Evolutionary conservation across 2,888 invertebrate species (phyloP).

Genomic region (Stenolophus ochropezus): DNA sequence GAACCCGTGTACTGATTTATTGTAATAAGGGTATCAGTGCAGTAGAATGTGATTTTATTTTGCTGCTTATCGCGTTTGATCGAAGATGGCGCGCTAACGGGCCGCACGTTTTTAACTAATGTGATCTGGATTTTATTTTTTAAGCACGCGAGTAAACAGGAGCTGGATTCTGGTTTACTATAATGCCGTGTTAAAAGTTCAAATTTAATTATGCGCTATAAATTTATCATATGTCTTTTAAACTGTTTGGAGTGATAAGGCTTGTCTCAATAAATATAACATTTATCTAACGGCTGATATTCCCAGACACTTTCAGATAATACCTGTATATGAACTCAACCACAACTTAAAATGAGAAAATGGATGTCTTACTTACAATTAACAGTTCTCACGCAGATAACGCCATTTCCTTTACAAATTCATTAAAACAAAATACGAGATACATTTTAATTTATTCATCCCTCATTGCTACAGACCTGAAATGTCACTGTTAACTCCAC

Average conservation of each 20-base stretch:
- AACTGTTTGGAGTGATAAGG: neutral
- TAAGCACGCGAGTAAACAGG: neutral
- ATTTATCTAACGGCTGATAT: neutral
- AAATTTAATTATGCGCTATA: constrained; percentile 19
- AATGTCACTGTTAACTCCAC: no score
- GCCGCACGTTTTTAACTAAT: constrained; percentile 18
- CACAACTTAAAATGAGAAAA: neutral
- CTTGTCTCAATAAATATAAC: neutral
- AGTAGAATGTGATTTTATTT: constrained; percentile 47
- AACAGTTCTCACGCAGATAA: neutral
- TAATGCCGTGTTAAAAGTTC: neutral
- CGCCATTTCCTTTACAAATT: neutral
- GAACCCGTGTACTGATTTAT: constrained; percentile 50
- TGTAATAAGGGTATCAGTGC: constrained; percentile 57
- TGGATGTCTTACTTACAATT: neutral
- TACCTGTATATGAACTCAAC: neutral
- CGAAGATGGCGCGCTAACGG: constrained; percentile 49
- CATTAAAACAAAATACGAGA: neutral
- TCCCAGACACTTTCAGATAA: neutral
- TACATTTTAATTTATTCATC: neutral
- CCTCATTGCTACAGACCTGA: no score
- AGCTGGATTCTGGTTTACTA: constrained; percentile 16
- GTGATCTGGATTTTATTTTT: constrained; percentile 41
- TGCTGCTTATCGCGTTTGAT: constrained; percentile 36
- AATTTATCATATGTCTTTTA: neutral